Evolutionary conservation across 2,113 vertebrate species (phyloP).

Genomic region (Carettochelys insculpta): DNA sequence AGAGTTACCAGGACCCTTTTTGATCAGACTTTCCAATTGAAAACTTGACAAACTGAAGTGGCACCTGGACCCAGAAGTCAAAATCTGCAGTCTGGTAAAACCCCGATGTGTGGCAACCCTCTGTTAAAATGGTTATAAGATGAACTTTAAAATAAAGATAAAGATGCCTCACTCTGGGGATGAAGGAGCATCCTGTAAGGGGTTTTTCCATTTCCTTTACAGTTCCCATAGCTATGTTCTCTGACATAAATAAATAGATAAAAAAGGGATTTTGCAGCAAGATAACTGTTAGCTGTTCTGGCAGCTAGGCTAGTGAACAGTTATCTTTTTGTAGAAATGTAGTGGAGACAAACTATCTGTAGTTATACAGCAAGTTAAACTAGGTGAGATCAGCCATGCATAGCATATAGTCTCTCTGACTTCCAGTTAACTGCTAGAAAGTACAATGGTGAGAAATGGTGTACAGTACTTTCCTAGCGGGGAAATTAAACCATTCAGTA

Average conservation of each 20-base stretch:
- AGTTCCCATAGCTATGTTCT: background rate
- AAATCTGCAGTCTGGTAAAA: too few relatives aligned
- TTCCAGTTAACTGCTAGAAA: background rate
- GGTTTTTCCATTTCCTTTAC: background rate
- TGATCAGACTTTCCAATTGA: too few relatives aligned
- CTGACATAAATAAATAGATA: background rate
- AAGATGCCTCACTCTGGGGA: background rate
- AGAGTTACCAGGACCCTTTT: too few relatives aligned
- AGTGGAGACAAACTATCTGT: rapidly evolving
- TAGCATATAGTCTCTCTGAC: background rate
- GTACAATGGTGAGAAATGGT: background rate
- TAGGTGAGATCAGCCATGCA: background rate
- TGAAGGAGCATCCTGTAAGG: background rate
- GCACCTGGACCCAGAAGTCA: too few relatives aligned
- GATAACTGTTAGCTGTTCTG: background rate
- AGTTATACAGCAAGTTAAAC: background rate
- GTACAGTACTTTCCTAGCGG: background rate
- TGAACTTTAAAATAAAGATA: background rate
- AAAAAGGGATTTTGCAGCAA: background rate
- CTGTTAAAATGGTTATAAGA: background rate
- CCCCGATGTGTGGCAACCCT: too few relatives aligned
- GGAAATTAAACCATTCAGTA: background rate
- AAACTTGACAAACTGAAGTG: too few relatives aligned
- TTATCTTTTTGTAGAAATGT: background rate
- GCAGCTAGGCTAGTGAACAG: too few relatives aligned